Base-by-base conservation (phyloP, 2,113 vertebrate genomes). In the Tychaedon coryphoeus region DNA sequence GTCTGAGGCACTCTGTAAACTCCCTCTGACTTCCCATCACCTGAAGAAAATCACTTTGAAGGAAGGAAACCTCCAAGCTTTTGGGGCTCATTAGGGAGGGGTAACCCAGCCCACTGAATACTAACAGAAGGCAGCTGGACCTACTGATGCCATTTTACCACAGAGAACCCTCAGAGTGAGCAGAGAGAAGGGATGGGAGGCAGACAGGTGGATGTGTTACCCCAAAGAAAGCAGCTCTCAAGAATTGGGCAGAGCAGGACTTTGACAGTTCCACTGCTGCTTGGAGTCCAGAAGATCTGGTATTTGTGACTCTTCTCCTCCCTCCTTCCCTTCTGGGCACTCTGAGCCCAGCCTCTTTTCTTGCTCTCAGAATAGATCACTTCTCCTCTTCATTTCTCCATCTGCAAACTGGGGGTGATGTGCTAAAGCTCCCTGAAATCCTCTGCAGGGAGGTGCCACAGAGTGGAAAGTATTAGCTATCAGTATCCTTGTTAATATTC, bases 381-480 rank as follows among this genome's bases (percentile, higher is more conserved):
- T 80, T 65, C 51, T 90, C 56, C 26, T 83, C 66, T 79, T 66
- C 12, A 0, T 74, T 88, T 70, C 75, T 94, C 19, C 56, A 34
- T 67, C 47, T 72, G 79, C 38, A 90, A 88, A 78, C 9, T 75
- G 36, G 73, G 57, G 45, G 48, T 3, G 71, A 86, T 86, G 69
- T 67, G 17, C 0, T 88, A 93, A 88, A 92, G 78, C 75, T 81
- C 61, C 42, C 53, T 94, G 95, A 96, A 96, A 94, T 96, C 82
- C 92, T 94, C 76, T 78, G 72, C 82, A 72, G 93, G 95, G 95
- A 94, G 92, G 86, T 84, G 82, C 72, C 88, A 86, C 76, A 75
- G 90, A 93, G 90, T 95, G 95, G 92, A 96, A 97, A 96, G 88
- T 94, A 93, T 93, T 95, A 97, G 94, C 92, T 96, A 94, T 97